Evolutionary conservation across 2,113 vertebrate species (phyloP).

Genomic region (Atractosteus spatula): DNA sequence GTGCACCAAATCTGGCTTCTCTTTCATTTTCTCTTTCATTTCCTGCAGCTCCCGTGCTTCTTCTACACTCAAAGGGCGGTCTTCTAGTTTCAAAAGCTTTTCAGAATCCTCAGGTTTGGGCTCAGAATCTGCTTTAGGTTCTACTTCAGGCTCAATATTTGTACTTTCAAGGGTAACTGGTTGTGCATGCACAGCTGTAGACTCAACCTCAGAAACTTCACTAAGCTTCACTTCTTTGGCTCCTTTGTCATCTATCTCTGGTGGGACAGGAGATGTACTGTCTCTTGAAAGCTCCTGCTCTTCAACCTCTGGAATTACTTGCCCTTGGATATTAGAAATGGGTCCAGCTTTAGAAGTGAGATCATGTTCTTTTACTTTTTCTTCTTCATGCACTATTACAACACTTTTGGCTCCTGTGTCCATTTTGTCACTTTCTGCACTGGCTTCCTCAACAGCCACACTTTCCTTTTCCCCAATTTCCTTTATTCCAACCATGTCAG

Average conservation of each 20-base stretch:
- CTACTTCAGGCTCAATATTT: neutral
- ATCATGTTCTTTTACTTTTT: conserved; percentile 10
- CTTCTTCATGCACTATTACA: conserved; percentile 8
- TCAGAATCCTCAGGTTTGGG: conserved; percentile 60
- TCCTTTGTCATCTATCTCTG: neutral
- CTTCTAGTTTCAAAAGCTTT: conserved; percentile 69
- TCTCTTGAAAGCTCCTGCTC: conserved; percentile 45
- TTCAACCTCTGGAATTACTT: conserved; percentile 53
- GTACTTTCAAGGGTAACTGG: conserved; percentile 60
- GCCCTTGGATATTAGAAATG: conserved; percentile 11
- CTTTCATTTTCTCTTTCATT: conserved; percentile 87
- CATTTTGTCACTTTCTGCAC: neutral
- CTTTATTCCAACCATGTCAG: neutral
- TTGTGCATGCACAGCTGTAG: conserved; percentile 62
- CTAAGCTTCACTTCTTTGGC: neutral
- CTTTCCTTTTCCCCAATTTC: neutral
- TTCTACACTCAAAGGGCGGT: conserved; percentile 69
- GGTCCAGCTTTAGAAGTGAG: conserved; percentile 4
- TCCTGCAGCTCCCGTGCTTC: conserved; percentile 75
- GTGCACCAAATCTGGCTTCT: conserved; percentile 87
- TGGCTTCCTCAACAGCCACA: conserved; percentile 1
- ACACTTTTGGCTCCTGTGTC: conserved; percentile 7
- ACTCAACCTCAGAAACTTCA: conserved; percentile 26
- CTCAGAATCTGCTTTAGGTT: conserved; percentile 40
- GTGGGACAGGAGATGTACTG: neutral